phyloP scores from a whole-genome alignment of 2,888 invertebrate species.

The Xylota segnis region DNA sequence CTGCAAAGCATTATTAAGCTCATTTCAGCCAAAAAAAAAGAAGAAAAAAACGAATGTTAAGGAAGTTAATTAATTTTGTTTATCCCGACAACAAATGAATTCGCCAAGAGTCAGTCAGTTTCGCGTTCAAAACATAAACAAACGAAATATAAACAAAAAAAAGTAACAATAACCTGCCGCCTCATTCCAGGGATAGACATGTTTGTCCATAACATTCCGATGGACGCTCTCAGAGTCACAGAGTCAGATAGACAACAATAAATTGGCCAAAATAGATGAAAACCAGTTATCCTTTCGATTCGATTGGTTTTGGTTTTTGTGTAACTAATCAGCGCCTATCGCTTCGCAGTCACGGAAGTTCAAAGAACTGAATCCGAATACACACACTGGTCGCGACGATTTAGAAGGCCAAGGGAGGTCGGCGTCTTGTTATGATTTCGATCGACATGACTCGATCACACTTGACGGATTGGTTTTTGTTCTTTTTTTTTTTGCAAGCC shows the following conservation, averaged over 20 bases:
- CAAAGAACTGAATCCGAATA: constrained; percentile 45
- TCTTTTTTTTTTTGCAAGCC: background rate
- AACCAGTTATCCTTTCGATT: constrained; percentile 46
- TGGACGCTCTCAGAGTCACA: background rate
- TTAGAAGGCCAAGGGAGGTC: constrained; percentile 37
- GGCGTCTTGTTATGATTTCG: constrained; percentile 15
- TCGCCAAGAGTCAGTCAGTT: constrained; percentile 4
- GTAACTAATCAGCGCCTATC: constrained; percentile 54
- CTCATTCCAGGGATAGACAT: constrained; percentile 20
- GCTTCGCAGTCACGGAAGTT: constrained; percentile 45
- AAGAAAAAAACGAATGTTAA: constrained; percentile 1
- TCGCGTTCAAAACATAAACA: constrained; percentile 3
- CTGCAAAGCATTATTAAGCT: constrained; percentile 30
- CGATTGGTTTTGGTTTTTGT: constrained; percentile 22
- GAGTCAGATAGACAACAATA: constrained; percentile 6
- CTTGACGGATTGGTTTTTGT: constrained; percentile 20
- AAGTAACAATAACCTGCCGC: background rate
- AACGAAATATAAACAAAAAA: constrained; percentile 12
- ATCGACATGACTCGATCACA: constrained; percentile 20
- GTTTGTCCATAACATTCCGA: constrained; percentile 31
- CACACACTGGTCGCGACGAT: background rate
- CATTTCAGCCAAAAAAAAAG: background rate
- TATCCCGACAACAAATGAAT: constrained; percentile 46
- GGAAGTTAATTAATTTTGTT: constrained; percentile 43
- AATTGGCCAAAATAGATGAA: constrained; percentile 21